These are phyloP conservation scores for Arothron firmamentum DNA, from an alignment of 2,113 vertebrate genomes.

Conservation along the genomic window DNA sequence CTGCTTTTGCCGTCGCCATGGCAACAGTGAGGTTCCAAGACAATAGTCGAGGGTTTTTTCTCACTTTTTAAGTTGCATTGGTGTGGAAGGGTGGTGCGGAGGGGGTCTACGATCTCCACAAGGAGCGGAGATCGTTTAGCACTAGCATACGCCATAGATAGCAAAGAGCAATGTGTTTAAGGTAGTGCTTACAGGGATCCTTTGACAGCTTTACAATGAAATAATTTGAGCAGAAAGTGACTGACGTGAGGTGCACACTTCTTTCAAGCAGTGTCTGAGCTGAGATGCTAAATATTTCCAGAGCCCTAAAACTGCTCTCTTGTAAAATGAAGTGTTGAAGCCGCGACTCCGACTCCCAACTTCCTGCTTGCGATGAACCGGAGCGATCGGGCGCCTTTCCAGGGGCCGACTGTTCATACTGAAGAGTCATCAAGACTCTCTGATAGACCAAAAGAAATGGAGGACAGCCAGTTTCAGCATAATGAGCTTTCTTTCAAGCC, in stretches of 20 bases:
- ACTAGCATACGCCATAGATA: too few relatives aligned
- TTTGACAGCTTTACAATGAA: too few relatives aligned
- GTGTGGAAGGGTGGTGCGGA: too few relatives aligned
- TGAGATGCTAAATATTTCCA: too few relatives aligned
- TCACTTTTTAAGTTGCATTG: conserved; percentile 2
- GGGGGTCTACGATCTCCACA: too few relatives aligned
- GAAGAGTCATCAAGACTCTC: conserved; percentile 22
- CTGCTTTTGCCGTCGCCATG: conserved; percentile 46
- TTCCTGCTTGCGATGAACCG: conserved; percentile 4
- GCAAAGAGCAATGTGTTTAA: too few relatives aligned
- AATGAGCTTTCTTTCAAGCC: conserved; percentile 14
- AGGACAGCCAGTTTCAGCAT: conserved; percentile 7
- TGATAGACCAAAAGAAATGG: conserved; percentile 15
- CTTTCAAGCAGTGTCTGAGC: too few relatives aligned
- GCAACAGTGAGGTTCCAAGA: conserved; percentile 42
- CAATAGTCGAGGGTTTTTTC: conserved; percentile 14
- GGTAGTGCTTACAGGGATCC: too few relatives aligned
- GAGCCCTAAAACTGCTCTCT: background rate
- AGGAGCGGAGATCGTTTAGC: too few relatives aligned
- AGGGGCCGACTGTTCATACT: conserved; percentile 5
- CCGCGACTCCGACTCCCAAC: conserved; percentile 1
- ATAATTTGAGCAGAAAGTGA: too few relatives aligned
- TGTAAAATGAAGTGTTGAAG: conserved; percentile 18
- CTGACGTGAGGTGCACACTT: too few relatives aligned
- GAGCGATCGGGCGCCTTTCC: conserved; percentile 8